phyloP scores from a whole-genome alignment of 2,888 invertebrate genomes.

The Apamea crenata region DNA sequence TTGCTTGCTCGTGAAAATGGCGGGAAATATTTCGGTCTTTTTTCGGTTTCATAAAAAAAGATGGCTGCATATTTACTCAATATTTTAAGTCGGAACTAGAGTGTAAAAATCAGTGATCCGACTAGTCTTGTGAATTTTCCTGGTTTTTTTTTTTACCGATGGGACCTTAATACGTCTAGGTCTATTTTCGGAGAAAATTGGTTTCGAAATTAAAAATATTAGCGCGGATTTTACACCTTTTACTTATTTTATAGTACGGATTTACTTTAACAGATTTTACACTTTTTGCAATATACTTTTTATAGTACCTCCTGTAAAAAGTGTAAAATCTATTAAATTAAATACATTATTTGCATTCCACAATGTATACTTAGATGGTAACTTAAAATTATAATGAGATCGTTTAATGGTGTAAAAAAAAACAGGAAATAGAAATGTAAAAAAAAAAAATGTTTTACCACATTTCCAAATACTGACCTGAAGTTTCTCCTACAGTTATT shows the following conservation, averaged over 20 bases:
- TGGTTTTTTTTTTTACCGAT: not conserved
- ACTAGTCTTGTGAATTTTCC: not conserved
- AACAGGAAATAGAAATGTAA: not conserved
- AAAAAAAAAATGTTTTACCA: not conserved
- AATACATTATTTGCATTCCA: too few relatives aligned
- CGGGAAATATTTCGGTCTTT: not conserved
- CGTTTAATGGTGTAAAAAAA: not conserved
- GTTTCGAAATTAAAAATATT: not conserved
- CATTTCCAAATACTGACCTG: not conserved
- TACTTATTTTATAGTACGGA: not conserved
- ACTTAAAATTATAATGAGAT: not conserved
- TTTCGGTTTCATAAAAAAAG: too few relatives aligned
- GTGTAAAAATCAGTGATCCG: not conserved
- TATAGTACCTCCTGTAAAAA: too few relatives aligned
- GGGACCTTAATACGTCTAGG: not conserved
- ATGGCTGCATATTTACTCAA: not conserved
- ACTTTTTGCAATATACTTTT: not conserved
- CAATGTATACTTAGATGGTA: not conserved
- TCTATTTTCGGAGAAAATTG: not conserved
- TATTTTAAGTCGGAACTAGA: slow-evolving; percentile 9
- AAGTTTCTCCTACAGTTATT: not conserved
- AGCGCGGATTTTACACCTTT: not conserved
- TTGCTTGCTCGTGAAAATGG: slow-evolving; percentile 8
- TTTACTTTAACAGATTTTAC: not conserved
- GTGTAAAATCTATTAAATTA: too few relatives aligned